Evolutionary conservation across 2,888 invertebrate species (phyloP).

Genomic region (Microctonus hyperodae): DNA sequence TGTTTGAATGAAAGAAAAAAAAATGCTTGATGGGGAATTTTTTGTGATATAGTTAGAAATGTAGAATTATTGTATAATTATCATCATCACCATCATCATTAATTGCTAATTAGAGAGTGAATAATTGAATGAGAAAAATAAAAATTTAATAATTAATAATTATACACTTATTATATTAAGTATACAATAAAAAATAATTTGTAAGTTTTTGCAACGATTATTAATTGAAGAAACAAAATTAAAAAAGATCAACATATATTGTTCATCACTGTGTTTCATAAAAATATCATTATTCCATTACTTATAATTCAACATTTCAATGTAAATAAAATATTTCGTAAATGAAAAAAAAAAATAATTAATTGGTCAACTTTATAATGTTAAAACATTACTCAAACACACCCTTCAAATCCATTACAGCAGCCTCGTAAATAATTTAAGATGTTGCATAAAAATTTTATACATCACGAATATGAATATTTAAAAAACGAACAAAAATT

Average conservation of each 20-base stretch:
- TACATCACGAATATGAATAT: background rate
- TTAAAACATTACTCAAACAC: background rate
- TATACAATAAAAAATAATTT: no score
- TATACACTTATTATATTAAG: no score
- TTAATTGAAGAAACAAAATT: no score
- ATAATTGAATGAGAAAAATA: background rate
- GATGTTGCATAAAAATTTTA: background rate
- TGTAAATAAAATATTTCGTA: background rate
- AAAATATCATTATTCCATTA: background rate
- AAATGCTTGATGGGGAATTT: no score
- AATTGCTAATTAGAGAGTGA: background rate
- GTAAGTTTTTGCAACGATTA: no score
- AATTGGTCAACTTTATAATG: background rate
- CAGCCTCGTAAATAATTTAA: background rate
- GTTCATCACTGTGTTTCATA: background rate
- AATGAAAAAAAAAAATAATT: background rate
- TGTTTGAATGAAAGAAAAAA: no score
- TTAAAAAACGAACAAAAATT: background rate
- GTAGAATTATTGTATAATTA: no score
- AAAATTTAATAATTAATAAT: background rate
- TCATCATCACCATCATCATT: background rate
- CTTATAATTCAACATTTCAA: background rate
- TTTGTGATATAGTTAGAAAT: no score
- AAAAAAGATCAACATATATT: no score
- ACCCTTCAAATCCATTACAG: background rate